Percentiles rank a stretch among this genome's conserved stretches.
phyloP scores from a whole-genome alignment of 1,140 invertebrate genomes.

The Diplogasteroides magnus region DNA sequence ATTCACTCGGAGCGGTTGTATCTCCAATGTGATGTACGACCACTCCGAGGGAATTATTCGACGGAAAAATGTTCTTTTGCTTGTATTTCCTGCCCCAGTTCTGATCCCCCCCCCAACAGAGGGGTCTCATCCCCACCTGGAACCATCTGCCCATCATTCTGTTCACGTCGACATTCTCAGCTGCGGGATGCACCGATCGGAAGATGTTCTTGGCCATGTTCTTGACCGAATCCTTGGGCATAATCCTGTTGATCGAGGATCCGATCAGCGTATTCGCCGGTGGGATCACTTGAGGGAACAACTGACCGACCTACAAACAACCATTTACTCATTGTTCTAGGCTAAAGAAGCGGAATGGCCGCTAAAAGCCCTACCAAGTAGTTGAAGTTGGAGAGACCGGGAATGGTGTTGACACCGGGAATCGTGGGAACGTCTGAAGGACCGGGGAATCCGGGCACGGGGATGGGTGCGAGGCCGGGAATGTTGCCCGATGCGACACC shows the following conservation, averaged over 20 bases:
- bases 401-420: conserved; percentile 55
- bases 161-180: conserved; percentile 55
- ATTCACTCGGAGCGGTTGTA: too few relatives aligned
- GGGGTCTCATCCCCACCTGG: conserved; percentile 37
- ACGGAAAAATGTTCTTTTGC: too few relatives aligned
- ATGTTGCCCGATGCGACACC: conserved; percentile 51
- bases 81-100: too few relatives aligned
- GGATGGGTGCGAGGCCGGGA: conserved; percentile 53
- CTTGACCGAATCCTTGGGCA: conserved; percentile 55
- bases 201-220: conserved; percentile 55
- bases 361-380: conserved; percentile 44
- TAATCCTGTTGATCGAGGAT: conserved; percentile 50
- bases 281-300: conserved; percentile 56
- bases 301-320: conserved; percentile 44
- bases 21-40: too few relatives aligned
- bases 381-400: conserved; percentile 54
- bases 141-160: conserved; percentile 56
- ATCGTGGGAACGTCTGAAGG: conserved; percentile 48
- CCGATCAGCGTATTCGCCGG: conserved; percentile 54
- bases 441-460: conserved; percentile 52
- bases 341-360: background rate
- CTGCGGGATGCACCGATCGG: conserved; percentile 51
- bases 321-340: background rate
- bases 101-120: too few relatives aligned
- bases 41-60: too few relatives aligned